Base-by-base conservation (phyloP, 2,888 invertebrate species). In the Drosophila nr. medialis region DNA sequence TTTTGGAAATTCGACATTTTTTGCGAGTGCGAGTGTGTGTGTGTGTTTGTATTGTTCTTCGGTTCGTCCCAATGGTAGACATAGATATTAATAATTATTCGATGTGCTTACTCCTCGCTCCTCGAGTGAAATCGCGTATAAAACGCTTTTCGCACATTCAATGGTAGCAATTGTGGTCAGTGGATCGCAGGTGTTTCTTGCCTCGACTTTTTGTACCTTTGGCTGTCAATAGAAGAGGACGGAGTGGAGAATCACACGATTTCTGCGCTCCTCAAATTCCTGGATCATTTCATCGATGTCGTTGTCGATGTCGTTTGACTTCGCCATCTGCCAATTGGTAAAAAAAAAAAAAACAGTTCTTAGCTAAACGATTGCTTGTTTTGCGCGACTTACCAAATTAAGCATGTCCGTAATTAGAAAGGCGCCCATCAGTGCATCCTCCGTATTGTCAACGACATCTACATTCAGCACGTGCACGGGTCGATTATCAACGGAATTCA, bases 401-500 rank as follows among this genome's bases (percentile, higher is more conserved):
- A 98, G 97, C 94, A 99, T 95, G 93, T 99, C 99, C 93, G 98
- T 98, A 81, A 99, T 99, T 85, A 99, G 94, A 94, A 99, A 99
- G 40, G 99, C 99, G 79, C 99, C 99, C 91, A 99, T 96, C 4
- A 99, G 98, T 1, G 99, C 99, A 93, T 99, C 99, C 93, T 99
- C 99, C 81, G 99, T 98, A 93, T 99, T 99, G 94, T 99, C 99
- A 93, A 98, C 98, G 87, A 99, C 99, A 92, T 99, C 99, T 83
- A 99, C 96, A 93, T 99, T 99, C 64, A 99, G 96, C 50, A 99
- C 96, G 94, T 99, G 99, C 4, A 98, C 98, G 8, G 98, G 97
- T 62, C 97, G 96, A 93, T 97, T 97, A 83, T 96, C 95, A 58
- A 95, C 95, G 1, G 96, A 96, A 63, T 96, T 95, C 90, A 96